Evolutionary conservation across 2,797 vertebrate species (phyloP).

Genomic region (Sebastes dallii): DNA sequence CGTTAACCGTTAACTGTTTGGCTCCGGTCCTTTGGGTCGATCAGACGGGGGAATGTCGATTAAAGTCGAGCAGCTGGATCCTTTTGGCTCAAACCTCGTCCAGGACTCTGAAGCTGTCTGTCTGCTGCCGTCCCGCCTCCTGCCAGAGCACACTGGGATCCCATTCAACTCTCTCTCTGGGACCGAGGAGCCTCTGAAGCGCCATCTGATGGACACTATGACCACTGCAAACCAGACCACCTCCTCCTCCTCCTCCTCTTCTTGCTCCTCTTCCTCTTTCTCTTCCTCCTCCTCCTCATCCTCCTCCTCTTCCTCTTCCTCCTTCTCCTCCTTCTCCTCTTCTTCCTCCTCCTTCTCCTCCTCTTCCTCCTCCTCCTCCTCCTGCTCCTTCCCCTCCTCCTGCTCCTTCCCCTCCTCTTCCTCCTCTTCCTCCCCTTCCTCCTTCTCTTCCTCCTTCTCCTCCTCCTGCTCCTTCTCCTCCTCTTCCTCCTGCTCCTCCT

Average conservation of each 20-base stretch:
- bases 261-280: accelerated
- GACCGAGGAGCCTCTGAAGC: constrained; percentile 32
- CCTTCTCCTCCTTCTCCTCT: accelerated
- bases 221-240: neutral
- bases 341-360: accelerated
- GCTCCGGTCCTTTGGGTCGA: constrained; percentile 4
- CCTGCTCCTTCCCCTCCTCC: accelerated
- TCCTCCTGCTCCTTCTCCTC: accelerated
- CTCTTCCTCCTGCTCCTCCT: no score
- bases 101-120: constrained; percentile 37
- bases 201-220: constrained; percentile 59
- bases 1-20: constrained; percentile 8
- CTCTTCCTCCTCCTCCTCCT: accelerated
- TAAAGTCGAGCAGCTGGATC: constrained; percentile 10
- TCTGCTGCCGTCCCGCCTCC: constrained; percentile 46
- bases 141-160: constrained; percentile 58
- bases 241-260: accelerated
- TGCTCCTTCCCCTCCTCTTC: accelerated
- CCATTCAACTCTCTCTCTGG: constrained; percentile 50
- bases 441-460: accelerated
- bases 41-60: constrained; percentile 32
- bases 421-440: accelerated
- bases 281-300: accelerated
- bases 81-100: constrained; percentile 25
- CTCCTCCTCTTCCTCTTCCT: accelerated